A percentile compares a stretch with the other conserved stretches of the same genome.
Evolutionary conservation across 1,140 invertebrate species (phyloP).

Genomic region (Dinoponera quadriceps): DNA sequence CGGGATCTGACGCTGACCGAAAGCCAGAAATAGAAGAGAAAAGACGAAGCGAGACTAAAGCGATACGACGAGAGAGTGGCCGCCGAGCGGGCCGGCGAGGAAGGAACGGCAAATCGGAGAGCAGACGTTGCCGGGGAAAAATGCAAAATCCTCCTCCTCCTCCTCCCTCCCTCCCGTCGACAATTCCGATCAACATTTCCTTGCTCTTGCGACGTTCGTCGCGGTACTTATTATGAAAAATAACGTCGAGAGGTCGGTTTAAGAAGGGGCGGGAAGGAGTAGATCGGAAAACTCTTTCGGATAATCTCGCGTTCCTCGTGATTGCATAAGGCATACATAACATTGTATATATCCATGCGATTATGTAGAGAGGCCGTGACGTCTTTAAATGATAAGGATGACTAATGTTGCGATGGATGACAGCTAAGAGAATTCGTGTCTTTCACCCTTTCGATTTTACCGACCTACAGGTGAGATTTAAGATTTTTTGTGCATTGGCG

Average conservation of each 20-base stretch:
- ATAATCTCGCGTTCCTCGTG: background rate
- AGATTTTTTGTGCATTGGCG: too few species aligned
- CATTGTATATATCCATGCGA: background rate
- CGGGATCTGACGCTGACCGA: conserved; percentile 73
- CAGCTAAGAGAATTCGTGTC: too few species aligned
- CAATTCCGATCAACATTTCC: conserved; percentile 38
- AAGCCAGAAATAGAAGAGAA: conserved; percentile 69
- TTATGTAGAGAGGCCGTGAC: background rate
- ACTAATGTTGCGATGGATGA: conserved; percentile 1
- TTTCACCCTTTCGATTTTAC: too few species aligned
- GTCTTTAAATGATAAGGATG: background rate
- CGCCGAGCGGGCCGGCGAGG: too few species aligned
- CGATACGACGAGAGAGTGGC: conserved; percentile 64
- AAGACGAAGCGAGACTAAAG: conserved; percentile 68
- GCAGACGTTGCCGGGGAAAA: conserved; percentile 46
- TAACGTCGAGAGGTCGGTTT: background rate
- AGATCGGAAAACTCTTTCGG: background rate
- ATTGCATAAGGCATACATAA: background rate
- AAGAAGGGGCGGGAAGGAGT: background rate
- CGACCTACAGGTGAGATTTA: too few species aligned
- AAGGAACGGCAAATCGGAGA: conserved; percentile 49
- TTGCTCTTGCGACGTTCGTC: conserved; percentile 4
- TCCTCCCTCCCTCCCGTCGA: background rate
- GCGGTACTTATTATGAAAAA: conserved; percentile 10
- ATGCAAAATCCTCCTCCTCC: conserved; percentile 34